Conservation (phyloP, 2,888 invertebrate genomes). For the Zele albiditarsus region DNA sequence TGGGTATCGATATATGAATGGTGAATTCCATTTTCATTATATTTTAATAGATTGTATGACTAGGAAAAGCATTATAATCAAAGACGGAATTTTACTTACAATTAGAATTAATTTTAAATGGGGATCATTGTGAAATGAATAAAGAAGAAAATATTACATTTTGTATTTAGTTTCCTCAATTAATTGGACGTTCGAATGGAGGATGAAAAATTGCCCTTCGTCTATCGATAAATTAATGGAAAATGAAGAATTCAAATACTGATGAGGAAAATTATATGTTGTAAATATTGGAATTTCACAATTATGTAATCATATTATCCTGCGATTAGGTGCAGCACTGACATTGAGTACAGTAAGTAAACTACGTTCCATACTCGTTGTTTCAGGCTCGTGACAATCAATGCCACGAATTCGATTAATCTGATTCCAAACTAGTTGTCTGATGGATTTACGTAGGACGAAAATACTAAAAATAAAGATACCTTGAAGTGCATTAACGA, state of each 20-base stretch:
- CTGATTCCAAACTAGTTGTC: constrained; percentile 63
- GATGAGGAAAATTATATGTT: not conserved
- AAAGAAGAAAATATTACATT: not conserved
- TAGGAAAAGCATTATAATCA: not conserved
- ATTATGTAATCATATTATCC: constrained; percentile 39
- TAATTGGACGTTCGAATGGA: not conserved
- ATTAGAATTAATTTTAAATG: not conserved
- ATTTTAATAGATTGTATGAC: constrained; percentile 1
- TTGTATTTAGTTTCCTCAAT: not conserved
- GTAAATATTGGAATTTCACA: not conserved
- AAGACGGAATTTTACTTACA: not conserved
- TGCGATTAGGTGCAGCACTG: constrained; percentile 53
- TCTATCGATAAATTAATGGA: not conserved
- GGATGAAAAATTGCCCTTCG: not conserved
- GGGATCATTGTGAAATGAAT: not conserved
- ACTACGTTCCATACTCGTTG: constrained; percentile 60
- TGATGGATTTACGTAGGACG: constrained; percentile 71
- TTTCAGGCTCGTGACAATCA: constrained; percentile 55
- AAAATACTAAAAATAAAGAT: constrained; percentile 80
- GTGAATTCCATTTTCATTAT: constrained; percentile 4
- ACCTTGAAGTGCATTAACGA: constrained; percentile 82
- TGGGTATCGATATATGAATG: no score
- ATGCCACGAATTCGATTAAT: constrained; percentile 62
- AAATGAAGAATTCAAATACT: not conserved
- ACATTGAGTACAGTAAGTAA: constrained; percentile 61